These are phyloP conservation scores for Drusus annulatus DNA, from an alignment of 1,140 invertebrate species.

Conservation along the genomic window DNA sequence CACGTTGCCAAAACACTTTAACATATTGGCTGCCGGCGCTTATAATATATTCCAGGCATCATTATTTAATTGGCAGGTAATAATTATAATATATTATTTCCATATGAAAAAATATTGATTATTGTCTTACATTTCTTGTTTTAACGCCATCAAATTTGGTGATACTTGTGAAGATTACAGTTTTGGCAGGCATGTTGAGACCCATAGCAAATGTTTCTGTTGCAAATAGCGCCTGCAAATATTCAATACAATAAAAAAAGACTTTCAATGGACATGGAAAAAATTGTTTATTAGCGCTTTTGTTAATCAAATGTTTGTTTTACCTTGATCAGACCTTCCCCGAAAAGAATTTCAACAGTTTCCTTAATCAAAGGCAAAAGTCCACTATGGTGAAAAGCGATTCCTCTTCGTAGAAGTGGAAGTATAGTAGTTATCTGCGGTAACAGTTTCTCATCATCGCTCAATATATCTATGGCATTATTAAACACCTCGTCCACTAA, in stretches of 20 bases:
- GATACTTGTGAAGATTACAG: constrained; percentile 96
- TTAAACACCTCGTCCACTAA: constrained; percentile 97
- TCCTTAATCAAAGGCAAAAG: constrained; percentile 98
- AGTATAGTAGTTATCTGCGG: constrained; percentile 97
- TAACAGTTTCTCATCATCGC: constrained; percentile 93
- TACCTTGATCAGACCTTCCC: constrained; percentile 88
- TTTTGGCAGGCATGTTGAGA: constrained; percentile 99
- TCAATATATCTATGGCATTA: constrained; percentile 97
- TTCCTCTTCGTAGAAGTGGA: constrained; percentile 94
- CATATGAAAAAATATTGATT: too few relatives aligned
- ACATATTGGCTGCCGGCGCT: too few relatives aligned
- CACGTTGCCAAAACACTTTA: too few relatives aligned
- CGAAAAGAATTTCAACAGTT: constrained; percentile 98
- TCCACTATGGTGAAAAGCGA: constrained; percentile 98
- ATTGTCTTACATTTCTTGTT: constrained; percentile 84
- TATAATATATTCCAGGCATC: too few relatives aligned
- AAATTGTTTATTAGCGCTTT: not conserved
- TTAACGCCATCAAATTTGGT: constrained; percentile 98
- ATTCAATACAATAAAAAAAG: not conserved
- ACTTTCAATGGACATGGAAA: not conserved
- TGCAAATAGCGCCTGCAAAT: constrained; percentile 88
- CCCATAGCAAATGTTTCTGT: constrained; percentile 99
- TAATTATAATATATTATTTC: too few relatives aligned
- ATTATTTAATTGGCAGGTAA: too few relatives aligned
- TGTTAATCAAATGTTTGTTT: not conserved